A percentile compares a stretch with the other conserved stretches of the same genome.
Conservation (phyloP, 2,888 invertebrate genomes). For the Idaea dimidiata region DNA sequence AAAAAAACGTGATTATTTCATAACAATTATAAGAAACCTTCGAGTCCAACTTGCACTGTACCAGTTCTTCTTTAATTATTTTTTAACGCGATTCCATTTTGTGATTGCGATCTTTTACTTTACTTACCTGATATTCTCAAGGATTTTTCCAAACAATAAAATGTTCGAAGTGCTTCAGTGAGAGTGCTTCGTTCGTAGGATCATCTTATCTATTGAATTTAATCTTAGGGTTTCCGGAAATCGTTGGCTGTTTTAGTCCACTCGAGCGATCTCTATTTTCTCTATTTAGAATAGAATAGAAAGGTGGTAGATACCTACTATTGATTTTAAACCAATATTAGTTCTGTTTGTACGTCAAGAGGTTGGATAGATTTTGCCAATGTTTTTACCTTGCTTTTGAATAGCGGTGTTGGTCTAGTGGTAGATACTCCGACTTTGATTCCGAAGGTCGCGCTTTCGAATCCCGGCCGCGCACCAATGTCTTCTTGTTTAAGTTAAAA, state of each 20-base stretch:
- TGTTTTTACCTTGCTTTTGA: neutral
- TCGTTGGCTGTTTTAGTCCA: neutral
- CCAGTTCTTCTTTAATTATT: too few species aligned
- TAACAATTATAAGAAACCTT: too few species aligned
- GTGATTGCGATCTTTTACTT: conserved; percentile 7
- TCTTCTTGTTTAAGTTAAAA: too few species aligned
- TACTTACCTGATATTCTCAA: conserved; percentile 17
- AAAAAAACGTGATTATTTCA: too few species aligned
- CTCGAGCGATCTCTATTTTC: neutral
- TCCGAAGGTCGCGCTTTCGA: too few species aligned
- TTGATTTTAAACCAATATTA: neutral
- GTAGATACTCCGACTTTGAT: too few species aligned
- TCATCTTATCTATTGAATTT: conserved; percentile 6
- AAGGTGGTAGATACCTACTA: neutral
- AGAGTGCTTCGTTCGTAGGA: conserved; percentile 2
- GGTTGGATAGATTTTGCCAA: neutral
- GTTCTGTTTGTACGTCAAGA: neutral
- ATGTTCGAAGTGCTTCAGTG: conserved; percentile 8
- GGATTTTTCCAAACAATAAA: conserved; percentile 1
- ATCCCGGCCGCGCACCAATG: too few species aligned
- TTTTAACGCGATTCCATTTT: too few species aligned
- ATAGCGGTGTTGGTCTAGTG: too few species aligned
- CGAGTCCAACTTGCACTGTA: too few species aligned
- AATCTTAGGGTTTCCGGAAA: neutral
- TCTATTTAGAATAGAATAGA: neutral